Evolutionary conservation across 2,797 vertebrate genomes (phyloP).

Genomic region (Enteromius treurensis): DNA sequence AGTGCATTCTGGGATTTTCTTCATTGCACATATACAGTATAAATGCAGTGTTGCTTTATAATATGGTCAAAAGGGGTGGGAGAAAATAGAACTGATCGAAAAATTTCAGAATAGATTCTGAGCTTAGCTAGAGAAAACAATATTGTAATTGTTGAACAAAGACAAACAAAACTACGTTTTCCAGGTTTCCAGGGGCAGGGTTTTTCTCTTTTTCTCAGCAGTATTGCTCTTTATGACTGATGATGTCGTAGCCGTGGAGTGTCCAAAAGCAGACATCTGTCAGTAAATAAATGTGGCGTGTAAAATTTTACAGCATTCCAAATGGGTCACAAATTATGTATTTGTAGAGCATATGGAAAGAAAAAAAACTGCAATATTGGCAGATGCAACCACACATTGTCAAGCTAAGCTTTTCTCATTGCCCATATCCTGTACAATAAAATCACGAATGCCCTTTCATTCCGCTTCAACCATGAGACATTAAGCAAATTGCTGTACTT

Average conservation of each 20-base stretch:
- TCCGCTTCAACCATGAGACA: background rate
- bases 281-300: no score
- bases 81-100: background rate
- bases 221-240: no score
- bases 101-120: background rate
- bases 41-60: background rate
- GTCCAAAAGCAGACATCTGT: no score
- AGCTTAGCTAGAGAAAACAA: background rate
- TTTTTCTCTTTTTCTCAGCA: no score
- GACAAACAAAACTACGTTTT: background rate
- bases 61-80: background rate
- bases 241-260: no score
- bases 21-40: background rate
- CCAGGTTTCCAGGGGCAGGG: no score
- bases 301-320: no score
- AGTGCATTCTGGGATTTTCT: background rate
- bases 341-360: background rate
- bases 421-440: background rate
- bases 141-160: background rate
- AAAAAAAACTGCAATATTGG: background rate
- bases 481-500: no score
- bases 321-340: background rate
- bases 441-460: background rate
- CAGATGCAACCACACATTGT: background rate
- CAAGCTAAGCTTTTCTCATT: background rate